phyloP scores from a whole-genome alignment of 2,113 vertebrate genomes.

The Craseonycteris thonglongyai region DNA sequence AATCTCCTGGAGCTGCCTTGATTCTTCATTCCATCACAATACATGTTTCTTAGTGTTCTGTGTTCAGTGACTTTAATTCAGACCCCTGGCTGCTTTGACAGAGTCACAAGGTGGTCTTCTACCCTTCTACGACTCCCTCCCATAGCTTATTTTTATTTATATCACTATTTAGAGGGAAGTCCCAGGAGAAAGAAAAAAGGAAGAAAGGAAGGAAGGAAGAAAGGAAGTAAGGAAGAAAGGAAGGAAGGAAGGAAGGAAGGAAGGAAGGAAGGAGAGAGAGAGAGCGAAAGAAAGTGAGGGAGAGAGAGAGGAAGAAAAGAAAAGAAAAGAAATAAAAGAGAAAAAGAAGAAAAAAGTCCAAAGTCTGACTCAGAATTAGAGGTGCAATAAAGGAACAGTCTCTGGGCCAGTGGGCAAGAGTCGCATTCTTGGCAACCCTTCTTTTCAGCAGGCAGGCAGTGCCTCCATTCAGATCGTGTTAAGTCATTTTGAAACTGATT shows the following conservation, averaged over 20 bases:
- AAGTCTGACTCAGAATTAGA: constrained; percentile 45
- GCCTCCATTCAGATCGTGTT: constrained; percentile 35
- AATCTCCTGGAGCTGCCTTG: not conserved
- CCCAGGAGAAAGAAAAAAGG: not conserved
- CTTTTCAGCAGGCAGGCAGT: constrained; percentile 2
- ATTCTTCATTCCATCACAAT: not conserved
- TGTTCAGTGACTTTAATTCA: not conserved
- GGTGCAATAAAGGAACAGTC: not conserved
- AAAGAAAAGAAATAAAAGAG: too few species aligned
- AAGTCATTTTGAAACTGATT: constrained; percentile 57
- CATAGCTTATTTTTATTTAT: not conserved
- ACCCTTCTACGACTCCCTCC: not conserved
- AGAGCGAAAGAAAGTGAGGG: too few species aligned
- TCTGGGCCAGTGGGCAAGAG: constrained; percentile 11
- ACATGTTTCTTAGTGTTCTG: not conserved
- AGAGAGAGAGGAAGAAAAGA: too few species aligned
- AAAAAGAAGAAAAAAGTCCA: not conserved
- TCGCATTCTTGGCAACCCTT: constrained; percentile 27
- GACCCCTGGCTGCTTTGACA: not conserved
- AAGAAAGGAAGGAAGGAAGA: too few species aligned
- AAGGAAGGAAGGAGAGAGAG: too few species aligned
- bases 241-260: too few species aligned
- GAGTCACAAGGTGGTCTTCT: not conserved
- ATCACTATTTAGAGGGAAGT: not conserved
- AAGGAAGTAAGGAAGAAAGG: not conserved